Conservation (phyloP, 2,888 invertebrate species). For the Lamproptera curius region DNA sequence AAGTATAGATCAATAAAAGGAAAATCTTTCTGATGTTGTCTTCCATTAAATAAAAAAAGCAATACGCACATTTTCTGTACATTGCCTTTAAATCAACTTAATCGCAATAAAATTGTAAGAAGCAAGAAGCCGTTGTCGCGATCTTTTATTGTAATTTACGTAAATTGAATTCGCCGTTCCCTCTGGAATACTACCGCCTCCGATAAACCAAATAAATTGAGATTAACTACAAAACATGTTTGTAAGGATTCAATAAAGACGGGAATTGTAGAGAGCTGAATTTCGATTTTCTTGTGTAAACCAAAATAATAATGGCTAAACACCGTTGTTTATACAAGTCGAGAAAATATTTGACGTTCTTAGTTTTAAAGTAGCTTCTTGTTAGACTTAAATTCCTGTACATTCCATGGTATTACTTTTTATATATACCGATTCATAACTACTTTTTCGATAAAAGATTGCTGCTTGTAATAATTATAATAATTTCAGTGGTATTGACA, state of each 20-base stretch:
- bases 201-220: slow-evolving; percentile 7
- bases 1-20: too few relatives aligned
- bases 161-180: slow-evolving; percentile 18
- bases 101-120: not conserved
- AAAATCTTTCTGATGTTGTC: too few relatives aligned
- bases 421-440: too few relatives aligned
- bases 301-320: not conserved
- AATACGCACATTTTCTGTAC: too few relatives aligned
- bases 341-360: not conserved
- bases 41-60: too few relatives aligned
- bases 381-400: too few relatives aligned
- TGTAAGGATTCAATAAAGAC: not conserved
- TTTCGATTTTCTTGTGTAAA: not conserved
- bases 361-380: too few relatives aligned
- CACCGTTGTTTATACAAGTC: not conserved
- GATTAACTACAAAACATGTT: slow-evolving; percentile 7
- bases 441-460: too few relatives aligned
- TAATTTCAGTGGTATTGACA: too few relatives aligned
- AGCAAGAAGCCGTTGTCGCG: slow-evolving; percentile 1
- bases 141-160: slow-evolving; percentile 14
- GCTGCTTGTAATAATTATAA: too few relatives aligned
- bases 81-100: slow-evolving; percentile 8
- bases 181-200: slow-evolving; percentile 2
- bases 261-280: not conserved
- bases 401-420: too few relatives aligned